Evolutionary conservation across 2,888 invertebrate species (phyloP).

Genomic region (Nomada lathburiana): DNA sequence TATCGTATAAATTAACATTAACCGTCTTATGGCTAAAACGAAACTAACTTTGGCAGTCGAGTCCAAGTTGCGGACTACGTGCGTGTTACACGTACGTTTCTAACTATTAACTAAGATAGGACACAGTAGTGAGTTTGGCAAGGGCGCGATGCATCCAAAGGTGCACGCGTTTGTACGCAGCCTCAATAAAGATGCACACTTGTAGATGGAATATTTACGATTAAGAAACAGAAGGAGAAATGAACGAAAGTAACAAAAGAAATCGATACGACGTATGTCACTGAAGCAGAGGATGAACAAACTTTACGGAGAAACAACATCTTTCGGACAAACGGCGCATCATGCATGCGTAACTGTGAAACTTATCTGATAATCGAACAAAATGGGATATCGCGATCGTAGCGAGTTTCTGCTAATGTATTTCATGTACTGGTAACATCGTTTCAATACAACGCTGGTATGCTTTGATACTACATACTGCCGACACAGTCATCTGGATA

Average conservation of each 20-base stretch:
- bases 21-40: constrained; percentile 58
- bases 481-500: constrained; percentile 29
- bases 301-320: constrained; percentile 43
- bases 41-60: constrained; percentile 78
- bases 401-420: constrained; percentile 3
- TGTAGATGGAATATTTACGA: constrained; percentile 12
- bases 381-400: constrained; percentile 19
- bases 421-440: constrained; percentile 43
- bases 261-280: too few relatives aligned
- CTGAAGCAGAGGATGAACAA: background rate
- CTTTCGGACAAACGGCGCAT: constrained; percentile 25
- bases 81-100: constrained; percentile 28
- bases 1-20: constrained; percentile 62
- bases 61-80: constrained; percentile 59
- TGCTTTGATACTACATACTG: constrained; percentile 32
- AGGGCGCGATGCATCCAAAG: constrained; percentile 33
- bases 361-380: constrained; percentile 25
- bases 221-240: background rate
- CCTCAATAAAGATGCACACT: constrained; percentile 24
- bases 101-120: constrained; percentile 41
- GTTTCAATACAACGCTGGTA: constrained; percentile 41
- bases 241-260: background rate
- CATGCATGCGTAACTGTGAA: constrained; percentile 8
- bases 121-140: constrained; percentile 41
- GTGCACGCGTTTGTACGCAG: constrained; percentile 22